These are phyloP conservation scores for Actenoides lindsayi DNA, from an alignment of 2,113 vertebrate genomes.

Conservation along the genomic window DNA sequence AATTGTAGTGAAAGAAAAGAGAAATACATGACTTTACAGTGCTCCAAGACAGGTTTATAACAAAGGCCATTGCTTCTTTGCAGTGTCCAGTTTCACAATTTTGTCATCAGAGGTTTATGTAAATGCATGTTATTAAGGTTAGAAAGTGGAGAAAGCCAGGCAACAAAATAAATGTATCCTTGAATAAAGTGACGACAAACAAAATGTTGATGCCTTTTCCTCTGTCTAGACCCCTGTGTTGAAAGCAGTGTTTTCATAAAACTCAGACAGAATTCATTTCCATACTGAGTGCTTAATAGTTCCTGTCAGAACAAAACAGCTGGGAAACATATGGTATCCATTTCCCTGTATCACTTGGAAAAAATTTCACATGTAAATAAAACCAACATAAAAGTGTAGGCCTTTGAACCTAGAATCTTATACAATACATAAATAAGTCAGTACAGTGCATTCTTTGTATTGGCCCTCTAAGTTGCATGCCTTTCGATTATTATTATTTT, in stretches of 20 bases:
- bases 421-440: constrained; percentile 79
- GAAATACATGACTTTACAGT: background rate
- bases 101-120: background rate
- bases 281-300: constrained; percentile 78
- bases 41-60: background rate
- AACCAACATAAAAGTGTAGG: constrained; percentile 82
- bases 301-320: constrained; percentile 83
- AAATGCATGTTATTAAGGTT: background rate
- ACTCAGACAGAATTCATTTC: constrained; percentile 82
- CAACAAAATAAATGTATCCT: constrained; percentile 44
- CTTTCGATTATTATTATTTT: constrained; percentile 61
- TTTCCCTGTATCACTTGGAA: constrained; percentile 85
- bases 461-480: constrained; percentile 55
- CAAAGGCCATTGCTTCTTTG: background rate
- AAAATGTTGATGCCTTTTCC: constrained; percentile 67
- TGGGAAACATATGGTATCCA: constrained; percentile 86
- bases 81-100: background rate
- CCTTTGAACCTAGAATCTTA: constrained; percentile 80
- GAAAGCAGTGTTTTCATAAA: constrained; percentile 80
- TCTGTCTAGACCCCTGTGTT: constrained; percentile 74
- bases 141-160: constrained; percentile 22
- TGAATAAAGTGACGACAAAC: constrained; percentile 63
- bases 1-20: background rate
- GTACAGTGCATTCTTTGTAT: constrained; percentile 75
- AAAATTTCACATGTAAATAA: constrained; percentile 88